Conservation (phyloP, 2,113 vertebrate genomes). For the Neodontobutis hainanensis region DNA sequence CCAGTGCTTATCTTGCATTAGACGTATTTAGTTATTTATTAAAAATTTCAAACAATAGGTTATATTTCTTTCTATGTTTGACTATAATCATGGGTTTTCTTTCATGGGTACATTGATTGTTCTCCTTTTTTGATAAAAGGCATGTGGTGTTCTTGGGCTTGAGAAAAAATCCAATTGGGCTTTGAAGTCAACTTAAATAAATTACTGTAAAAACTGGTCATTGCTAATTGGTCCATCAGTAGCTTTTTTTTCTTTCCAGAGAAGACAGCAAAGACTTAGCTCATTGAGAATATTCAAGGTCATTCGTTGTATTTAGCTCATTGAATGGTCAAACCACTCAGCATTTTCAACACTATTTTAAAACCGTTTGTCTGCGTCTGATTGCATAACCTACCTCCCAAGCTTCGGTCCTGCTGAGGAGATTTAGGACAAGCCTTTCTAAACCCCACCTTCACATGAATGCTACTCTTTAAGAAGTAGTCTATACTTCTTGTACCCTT, state of each 20-base stretch:
- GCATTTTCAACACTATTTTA: slow-evolving; percentile 49
- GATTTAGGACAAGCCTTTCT: slow-evolving; percentile 19
- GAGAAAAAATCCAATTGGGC: slow-evolving; percentile 25
- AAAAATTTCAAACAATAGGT: too few species aligned
- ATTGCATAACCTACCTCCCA: slow-evolving; percentile 59
- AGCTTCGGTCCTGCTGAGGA: slow-evolving; percentile 28
- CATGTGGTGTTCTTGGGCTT: slow-evolving; percentile 27
- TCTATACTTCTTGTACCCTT: slow-evolving; percentile 2
- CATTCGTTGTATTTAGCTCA: slow-evolving; percentile 64
- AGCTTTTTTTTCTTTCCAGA: slow-evolving; percentile 1
- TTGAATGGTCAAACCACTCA: slow-evolving; percentile 46
- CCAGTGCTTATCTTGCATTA: too few species aligned
- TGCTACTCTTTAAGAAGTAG: slow-evolving; percentile 56
- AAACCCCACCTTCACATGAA: slow-evolving; percentile 19
- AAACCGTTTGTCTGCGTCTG: slow-evolving; percentile 33
- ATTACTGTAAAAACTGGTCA: not conserved
- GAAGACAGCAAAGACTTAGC: slow-evolving; percentile 36
- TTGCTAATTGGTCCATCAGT: not conserved
- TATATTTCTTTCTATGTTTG: too few species aligned
- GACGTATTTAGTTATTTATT: too few species aligned
- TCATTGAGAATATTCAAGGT: slow-evolving; percentile 60
- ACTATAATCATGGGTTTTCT: too few species aligned
- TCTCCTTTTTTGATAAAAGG: not conserved
- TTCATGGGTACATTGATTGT: not conserved
- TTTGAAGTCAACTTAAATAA: not conserved